Evolutionary conservation across 2,113 vertebrate species (phyloP).

Genomic region (Sinocyclocheilus rhinocerous): DNA sequence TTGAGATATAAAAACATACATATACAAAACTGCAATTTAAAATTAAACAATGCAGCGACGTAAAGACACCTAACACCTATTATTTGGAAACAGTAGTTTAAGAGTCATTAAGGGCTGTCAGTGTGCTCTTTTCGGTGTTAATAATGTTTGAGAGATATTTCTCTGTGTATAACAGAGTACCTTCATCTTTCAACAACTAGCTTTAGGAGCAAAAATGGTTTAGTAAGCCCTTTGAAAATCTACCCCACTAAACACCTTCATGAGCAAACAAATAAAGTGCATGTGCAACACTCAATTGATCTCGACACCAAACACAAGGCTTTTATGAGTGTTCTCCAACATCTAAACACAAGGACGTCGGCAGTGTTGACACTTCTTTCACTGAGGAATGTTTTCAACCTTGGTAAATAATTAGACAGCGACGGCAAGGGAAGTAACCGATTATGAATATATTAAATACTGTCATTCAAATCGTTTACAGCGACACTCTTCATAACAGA

Average conservation of each 20-base stretch:
- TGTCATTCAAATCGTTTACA: slow-evolving; percentile 63
- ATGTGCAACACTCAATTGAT: slow-evolving; percentile 73
- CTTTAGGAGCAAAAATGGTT: slow-evolving; percentile 13
- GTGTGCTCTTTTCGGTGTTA: slow-evolving; percentile 55
- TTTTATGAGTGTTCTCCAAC: slow-evolving; percentile 51
- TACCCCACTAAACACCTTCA: slow-evolving; percentile 36
- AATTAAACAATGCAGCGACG: slow-evolving; percentile 68
- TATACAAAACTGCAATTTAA: slow-evolving; percentile 58
- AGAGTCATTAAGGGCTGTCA: slow-evolving; percentile 56
- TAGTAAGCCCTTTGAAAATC: slow-evolving; percentile 47
- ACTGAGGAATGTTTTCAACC: slow-evolving; percentile 77
- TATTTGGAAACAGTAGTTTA: slow-evolving; percentile 73
- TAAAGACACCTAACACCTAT: slow-evolving; percentile 64
- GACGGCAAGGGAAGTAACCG: slow-evolving; percentile 61
- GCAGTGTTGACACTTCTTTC: slow-evolving; percentile 68
- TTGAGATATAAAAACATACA: slow-evolving; percentile 78
- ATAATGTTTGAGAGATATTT: slow-evolving; percentile 40
- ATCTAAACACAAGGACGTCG: slow-evolving; percentile 45
- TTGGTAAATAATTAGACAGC: slow-evolving; percentile 70
- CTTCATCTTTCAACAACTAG: slow-evolving; percentile 13
- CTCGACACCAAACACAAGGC: slow-evolving; percentile 66
- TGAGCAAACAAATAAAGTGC: slow-evolving; percentile 72
- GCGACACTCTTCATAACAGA: slow-evolving; percentile 70
- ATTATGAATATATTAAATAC: slow-evolving; percentile 74
- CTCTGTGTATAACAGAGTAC: slow-evolving; percentile 53